Conservation (phyloP, 1,140 invertebrate genomes). For the Pseudachorutes palmiensis region DNA sequence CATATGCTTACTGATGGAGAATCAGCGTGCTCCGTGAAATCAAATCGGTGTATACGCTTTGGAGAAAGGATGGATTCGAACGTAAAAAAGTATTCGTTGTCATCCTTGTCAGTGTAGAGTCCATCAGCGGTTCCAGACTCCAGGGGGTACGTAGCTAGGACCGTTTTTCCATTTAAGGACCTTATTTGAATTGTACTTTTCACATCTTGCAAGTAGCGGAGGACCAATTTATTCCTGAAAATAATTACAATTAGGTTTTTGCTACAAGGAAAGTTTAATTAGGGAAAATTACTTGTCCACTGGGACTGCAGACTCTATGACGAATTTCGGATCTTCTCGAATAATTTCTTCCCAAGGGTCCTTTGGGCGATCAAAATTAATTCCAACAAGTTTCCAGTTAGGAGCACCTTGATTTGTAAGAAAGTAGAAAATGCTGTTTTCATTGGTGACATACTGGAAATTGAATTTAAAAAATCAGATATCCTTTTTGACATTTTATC, state of each 20-base stretch:
- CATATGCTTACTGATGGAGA: constrained; percentile 51
- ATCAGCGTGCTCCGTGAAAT: constrained; percentile 61
- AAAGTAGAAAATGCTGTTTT: constrained; percentile 21
- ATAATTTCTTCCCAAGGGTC: constrained; percentile 75
- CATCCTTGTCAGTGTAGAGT: constrained; percentile 72
- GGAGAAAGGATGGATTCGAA: constrained; percentile 90
- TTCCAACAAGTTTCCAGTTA: constrained; percentile 24
- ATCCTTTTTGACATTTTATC: constrained; percentile 49
- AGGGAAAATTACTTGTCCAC: constrained; percentile 52
- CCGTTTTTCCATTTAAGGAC: not conserved
- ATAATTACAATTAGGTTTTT: not conserved
- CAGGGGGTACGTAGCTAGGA: constrained; percentile 46
- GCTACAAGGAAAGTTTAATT: not conserved
- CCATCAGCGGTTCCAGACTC: constrained; percentile 76
- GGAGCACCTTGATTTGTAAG: constrained; percentile 17
- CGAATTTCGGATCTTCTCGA: constrained; percentile 74
- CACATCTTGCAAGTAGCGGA: constrained; percentile 88
- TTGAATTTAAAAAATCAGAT: constrained; percentile 62
- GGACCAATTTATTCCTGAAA: constrained; percentile 63
- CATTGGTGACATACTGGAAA: constrained; percentile 51
- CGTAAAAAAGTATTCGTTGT: constrained; percentile 84
- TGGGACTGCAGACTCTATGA: constrained; percentile 75
- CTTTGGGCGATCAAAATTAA: constrained; percentile 46
- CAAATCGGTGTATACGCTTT: constrained; percentile 76
- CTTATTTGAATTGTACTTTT: constrained; percentile 46